Percentiles rank a stretch among this genome's conserved stretches.
phyloP scores from a whole-genome alignment of 92 coral and sea anemone species.

The Phenganax marumi region DNA sequence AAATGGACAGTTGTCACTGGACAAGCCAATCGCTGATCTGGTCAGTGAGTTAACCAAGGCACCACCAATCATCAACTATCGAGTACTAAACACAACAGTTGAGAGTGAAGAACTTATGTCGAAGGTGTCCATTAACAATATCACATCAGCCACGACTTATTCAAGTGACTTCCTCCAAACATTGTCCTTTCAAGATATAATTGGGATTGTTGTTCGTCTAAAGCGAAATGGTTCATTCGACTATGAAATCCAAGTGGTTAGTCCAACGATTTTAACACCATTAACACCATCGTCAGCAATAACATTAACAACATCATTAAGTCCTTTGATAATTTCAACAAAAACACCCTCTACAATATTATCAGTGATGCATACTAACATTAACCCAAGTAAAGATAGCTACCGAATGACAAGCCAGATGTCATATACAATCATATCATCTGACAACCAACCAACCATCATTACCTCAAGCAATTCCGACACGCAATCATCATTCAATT shows the following conservation, averaged over 20 bases:
- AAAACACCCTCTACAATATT: no score
- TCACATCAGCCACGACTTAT: slow-evolving; percentile 22
- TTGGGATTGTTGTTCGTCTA: slow-evolving; percentile 8
- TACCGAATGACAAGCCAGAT: no score
- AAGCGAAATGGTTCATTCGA: slow-evolving; percentile 31
- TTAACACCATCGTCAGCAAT: slow-evolving; percentile 23
- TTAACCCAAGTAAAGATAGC: no score
- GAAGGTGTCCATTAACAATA: slow-evolving; percentile 19
- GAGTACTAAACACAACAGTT: slow-evolving; percentile 13
- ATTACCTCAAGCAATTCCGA: no score
- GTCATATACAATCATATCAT: no score
- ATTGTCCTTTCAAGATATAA: slow-evolving; percentile 38
- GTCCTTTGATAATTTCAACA: no score
- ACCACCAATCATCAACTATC: slow-evolving; percentile 12
- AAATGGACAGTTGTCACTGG: background rate
- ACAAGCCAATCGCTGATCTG: background rate
- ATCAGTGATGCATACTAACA: no score
- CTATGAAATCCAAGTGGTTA: slow-evolving; percentile 6
- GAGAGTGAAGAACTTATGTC: background rate
- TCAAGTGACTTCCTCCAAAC: background rate
- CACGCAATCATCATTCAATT: no score
- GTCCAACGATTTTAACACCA: background rate
- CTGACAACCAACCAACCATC: no score
- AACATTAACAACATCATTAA: background rate
- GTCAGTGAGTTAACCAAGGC: slow-evolving; percentile 26